A percentile compares a stretch with the other conserved stretches of the same genome.
phyloP scores from a whole-genome alignment of 2,113 vertebrate species.

The Pongo abelii region DNA sequence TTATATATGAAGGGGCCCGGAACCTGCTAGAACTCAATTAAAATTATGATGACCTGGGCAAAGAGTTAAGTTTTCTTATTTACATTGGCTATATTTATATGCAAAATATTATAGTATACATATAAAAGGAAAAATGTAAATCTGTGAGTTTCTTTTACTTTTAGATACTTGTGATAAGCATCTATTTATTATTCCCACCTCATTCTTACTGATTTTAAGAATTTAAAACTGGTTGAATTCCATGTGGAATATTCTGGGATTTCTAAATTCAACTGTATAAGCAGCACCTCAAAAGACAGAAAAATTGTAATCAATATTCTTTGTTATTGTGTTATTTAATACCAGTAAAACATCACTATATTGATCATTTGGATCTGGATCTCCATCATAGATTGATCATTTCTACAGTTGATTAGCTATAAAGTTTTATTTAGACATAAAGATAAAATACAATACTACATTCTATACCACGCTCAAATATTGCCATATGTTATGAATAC shows the following conservation, averaged over 20 bases:
- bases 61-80: background rate
- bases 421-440: background rate
- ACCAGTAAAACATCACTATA: background rate
- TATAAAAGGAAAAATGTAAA: background rate
- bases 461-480: background rate
- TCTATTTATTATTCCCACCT: background rate
- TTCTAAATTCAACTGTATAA: background rate
- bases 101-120: background rate
- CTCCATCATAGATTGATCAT: background rate
- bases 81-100: background rate
- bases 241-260: background rate
- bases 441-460: background rate
- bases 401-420: background rate
- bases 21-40: background rate
- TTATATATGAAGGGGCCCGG: background rate
- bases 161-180: background rate
- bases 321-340: background rate
- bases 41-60: background rate
- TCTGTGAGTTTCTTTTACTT: background rate
- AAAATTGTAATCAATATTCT: background rate
- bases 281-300: background rate
- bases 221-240: background rate
- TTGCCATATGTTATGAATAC: background rate
- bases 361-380: background rate
- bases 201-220: background rate